Evolutionary conservation across 2,113 vertebrate species (phyloP).

Genomic region (Eclectus roratus): DNA sequence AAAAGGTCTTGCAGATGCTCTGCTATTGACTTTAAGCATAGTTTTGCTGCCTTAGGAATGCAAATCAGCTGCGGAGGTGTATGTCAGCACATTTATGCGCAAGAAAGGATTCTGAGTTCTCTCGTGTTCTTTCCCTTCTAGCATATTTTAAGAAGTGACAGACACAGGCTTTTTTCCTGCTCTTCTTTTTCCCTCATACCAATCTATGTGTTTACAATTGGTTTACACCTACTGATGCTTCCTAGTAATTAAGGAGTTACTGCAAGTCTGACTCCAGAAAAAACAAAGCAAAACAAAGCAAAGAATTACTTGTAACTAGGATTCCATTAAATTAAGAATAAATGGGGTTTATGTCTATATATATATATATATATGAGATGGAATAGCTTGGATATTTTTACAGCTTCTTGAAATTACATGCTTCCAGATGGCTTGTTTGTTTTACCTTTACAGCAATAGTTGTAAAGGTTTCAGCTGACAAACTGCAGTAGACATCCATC

Average conservation of each 20-base stretch:
- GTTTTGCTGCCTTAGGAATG: too few relatives aligned
- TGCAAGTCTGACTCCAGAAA: not conserved
- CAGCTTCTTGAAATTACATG: not conserved
- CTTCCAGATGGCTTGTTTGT: not conserved
- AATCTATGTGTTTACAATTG: not conserved
- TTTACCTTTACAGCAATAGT: not conserved
- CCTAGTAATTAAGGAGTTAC: not conserved
- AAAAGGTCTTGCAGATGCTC: too few relatives aligned
- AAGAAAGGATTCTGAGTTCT: not conserved
- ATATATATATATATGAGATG: not conserved
- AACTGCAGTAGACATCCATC: not conserved
- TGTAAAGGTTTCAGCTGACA: not conserved
- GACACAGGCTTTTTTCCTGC: not conserved
- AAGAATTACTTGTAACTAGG: not conserved
- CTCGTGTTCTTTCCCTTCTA: not conserved
- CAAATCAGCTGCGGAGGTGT: too few relatives aligned
- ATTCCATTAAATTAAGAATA: not conserved
- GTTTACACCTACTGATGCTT: not conserved
- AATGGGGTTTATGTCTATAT: too few relatives aligned
- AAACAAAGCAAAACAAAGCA: not conserved
- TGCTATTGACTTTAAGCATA: too few relatives aligned
- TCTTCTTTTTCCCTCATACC: not conserved
- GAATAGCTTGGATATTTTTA: not conserved
- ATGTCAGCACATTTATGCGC: not conserved
- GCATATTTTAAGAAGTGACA: not conserved